Base-by-base conservation (phyloP, 2,888 invertebrate species). In the Koerneria pararmatus region DNA sequence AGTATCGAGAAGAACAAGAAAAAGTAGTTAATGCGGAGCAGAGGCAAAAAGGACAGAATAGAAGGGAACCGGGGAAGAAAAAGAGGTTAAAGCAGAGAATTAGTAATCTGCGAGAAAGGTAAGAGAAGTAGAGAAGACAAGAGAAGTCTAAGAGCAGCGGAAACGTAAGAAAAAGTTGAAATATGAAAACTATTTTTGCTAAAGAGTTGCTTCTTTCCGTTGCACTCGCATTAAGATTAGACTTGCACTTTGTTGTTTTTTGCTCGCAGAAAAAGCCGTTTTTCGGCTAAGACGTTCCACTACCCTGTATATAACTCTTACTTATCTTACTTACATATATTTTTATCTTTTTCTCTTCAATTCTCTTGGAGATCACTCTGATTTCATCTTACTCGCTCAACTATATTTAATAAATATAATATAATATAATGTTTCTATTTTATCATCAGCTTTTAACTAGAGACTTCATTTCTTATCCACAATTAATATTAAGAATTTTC, bases 1-100 rank as follows among this genome's bases (percentile, higher is more conserved):
- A 58, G 58, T 58, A 41, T 58, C 4, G 58, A 58, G 41, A 6
- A 22, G 24, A 11, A n/a, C 8, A 8, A n/a, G 46, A 59, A 29
- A n/a, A 15, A n/a, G 24, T 41, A 29, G 59, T 46, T 31, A 59
- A 41, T 46, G 46, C 6, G 59, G 31, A 4, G 15, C 22, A 32
- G 46, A n/a, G 22, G 6, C 6, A n/a, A 22, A 51, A 24, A 51
- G n/a, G 6, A 5, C 8, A 51, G n/a, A 51, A n/a, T 11, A 22
- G 51, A 51, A 5, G 8, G 51, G 8, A 11, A n/a, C 19, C 8
- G 51, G 8, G 8, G 8, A 24, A 51, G 8, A 22, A 24, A n/a
- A 51, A 51, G 6, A 51, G n/a, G 51, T 15, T n/a, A 22, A 22
- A 22, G 31, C 31, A 46, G 60, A 48, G 37, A 48, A 32, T 5